phyloP scores from a whole-genome alignment of 1,140 invertebrate species.

The Dendrolimus kikuchii region DNA sequence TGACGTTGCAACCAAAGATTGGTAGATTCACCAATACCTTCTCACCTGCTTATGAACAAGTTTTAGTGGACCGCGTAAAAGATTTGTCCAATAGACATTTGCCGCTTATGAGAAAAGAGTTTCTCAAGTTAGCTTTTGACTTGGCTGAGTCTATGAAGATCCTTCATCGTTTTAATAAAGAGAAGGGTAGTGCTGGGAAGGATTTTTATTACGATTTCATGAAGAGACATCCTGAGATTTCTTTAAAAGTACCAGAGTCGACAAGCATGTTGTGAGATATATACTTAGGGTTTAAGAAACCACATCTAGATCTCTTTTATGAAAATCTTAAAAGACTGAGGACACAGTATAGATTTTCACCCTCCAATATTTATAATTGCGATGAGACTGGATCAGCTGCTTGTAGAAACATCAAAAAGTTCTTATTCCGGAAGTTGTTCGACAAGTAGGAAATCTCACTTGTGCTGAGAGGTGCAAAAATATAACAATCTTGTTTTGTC shows the following conservation, averaged over 20 bases:
- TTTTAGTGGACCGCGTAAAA: slow-evolving; percentile 24
- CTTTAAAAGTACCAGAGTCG: too few relatives aligned
- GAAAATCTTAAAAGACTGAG: too few relatives aligned
- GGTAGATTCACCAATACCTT: slow-evolving; percentile 29
- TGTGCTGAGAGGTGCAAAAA: slow-evolving; percentile 65
- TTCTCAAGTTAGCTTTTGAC: slow-evolving; percentile 18
- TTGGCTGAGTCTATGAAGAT: slow-evolving; percentile 19
- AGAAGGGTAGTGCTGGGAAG: too few relatives aligned
- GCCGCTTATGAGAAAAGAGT: slow-evolving; percentile 19
- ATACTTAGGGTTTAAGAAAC: too few relatives aligned
- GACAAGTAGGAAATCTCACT: slow-evolving; percentile 61
- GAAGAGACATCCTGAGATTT: too few relatives aligned
- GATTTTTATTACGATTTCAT: too few relatives aligned
- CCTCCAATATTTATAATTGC: too few relatives aligned
- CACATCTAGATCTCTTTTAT: too few relatives aligned
- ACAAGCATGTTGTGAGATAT: too few relatives aligned
- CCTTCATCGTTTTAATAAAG: slow-evolving; percentile 19
- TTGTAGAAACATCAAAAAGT: slow-evolving; percentile 61
- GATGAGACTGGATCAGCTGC: slow-evolving; percentile 18
- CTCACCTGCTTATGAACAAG: slow-evolving; percentile 22
- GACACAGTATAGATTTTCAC: too few relatives aligned
- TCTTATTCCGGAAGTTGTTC: slow-evolving; percentile 44
- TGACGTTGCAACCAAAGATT: slow-evolving; percentile 21
- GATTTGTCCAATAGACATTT: slow-evolving; percentile 24
- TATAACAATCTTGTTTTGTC: slow-evolving; percentile 49